Conservation (phyloP, 2,113 vertebrate species). For the Regulus satrapa region DNA sequence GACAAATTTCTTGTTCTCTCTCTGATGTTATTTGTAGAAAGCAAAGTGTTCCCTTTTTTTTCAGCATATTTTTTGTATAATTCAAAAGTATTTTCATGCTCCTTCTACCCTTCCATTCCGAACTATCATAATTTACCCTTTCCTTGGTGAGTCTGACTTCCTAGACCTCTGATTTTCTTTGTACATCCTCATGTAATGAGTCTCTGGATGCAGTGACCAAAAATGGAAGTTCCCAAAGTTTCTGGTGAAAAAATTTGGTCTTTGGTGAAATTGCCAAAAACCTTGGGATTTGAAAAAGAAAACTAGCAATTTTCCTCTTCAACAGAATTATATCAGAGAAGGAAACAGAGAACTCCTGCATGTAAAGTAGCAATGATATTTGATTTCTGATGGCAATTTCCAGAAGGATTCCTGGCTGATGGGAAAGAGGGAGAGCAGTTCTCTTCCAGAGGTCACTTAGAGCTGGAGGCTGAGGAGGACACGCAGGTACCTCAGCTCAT, state of each 20-base stretch:
- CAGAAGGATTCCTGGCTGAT: neutral
- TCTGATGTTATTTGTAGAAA: neutral
- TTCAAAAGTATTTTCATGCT: neutral
- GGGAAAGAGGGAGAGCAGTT: fast-evolving
- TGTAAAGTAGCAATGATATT: fast-evolving
- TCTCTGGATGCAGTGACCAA: neutral
- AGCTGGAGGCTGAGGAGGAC: neutral
- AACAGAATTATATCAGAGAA: neutral
- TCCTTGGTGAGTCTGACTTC: neutral
- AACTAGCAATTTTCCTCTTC: neutral
- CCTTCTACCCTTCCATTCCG: neutral
- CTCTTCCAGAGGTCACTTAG: neutral
- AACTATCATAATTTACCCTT: neutral
- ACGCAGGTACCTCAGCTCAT: neutral
- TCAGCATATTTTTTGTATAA: neutral
- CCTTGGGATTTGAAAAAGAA: neutral
- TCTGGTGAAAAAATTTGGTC: neutral
- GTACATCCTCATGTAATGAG: neutral
- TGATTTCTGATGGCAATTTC: neutral
- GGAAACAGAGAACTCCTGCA: neutral
- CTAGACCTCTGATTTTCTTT: neutral
- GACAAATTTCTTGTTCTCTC: neutral
- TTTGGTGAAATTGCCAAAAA: neutral
- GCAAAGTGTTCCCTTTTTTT: neutral
- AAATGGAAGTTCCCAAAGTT: neutral